Conservation (phyloP, 2,113 vertebrate genomes). For the Tursiops truncatus region DNA sequence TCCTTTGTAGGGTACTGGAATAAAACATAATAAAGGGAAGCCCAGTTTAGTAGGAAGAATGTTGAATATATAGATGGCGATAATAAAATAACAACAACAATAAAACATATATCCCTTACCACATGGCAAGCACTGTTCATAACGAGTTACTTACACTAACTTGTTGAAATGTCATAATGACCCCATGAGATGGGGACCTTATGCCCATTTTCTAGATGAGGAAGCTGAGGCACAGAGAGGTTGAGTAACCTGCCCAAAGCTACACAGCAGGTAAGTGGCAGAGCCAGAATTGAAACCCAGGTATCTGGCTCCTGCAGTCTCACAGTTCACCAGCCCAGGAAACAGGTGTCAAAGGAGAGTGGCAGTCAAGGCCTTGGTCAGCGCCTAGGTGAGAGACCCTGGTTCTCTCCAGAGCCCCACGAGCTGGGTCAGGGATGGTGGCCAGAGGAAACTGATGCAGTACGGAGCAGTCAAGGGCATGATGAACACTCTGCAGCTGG, state of each 20-base stretch:
- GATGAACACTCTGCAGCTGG: neutral
- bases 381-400: neutral
- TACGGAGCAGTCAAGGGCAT: neutral
- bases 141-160: neutral
- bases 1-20: neutral
- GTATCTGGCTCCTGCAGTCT: neutral
- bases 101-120: neutral
- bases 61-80: neutral
- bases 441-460: neutral
- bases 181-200: neutral
- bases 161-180: neutral
- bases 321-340: neutral
- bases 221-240: neutral
- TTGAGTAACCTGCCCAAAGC: neutral
- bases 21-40: neutral
- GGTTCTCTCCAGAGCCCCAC: neutral
- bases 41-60: too few relatives aligned
- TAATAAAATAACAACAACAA: neutral
- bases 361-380: too few relatives aligned
- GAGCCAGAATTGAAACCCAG: neutral
- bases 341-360: neutral
- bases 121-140: neutral
- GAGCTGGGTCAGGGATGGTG: neutral
- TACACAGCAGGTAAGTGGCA: neutral
- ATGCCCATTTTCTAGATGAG: neutral